Percentiles rank a stretch among this genome's conserved stretches.
Conservation (phyloP, 2,888 invertebrate species). For the Cerastis leucographa region DNA sequence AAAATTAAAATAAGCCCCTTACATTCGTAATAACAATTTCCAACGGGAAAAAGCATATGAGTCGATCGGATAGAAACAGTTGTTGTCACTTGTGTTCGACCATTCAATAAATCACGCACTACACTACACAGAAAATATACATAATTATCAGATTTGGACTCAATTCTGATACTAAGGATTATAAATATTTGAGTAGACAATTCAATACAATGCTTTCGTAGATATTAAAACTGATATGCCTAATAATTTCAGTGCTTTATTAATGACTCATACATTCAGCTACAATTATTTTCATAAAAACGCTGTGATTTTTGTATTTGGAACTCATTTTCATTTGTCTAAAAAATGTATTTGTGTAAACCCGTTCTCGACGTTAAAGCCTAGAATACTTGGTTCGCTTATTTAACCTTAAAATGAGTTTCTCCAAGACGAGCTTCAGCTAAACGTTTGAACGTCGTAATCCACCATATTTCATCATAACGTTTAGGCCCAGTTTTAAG, state of each 20-base stretch:
- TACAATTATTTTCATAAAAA: slow-evolving; percentile 26
- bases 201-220: slow-evolving; percentile 48
- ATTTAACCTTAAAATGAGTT: slow-evolving; percentile 49
- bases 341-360: slow-evolving; percentile 29
- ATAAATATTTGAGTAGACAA: slow-evolving; percentile 59
- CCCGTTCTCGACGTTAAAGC: slow-evolving; percentile 19
- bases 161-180: slow-evolving; percentile 33
- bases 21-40: not conserved
- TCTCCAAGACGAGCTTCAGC: slow-evolving; percentile 37
- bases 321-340: slow-evolving; percentile 13
- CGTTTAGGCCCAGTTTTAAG: slow-evolving; percentile 48
- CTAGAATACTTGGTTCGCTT: slow-evolving; percentile 30
- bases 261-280: slow-evolving; percentile 11
- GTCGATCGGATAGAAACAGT: not conserved
- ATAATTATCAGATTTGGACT: slow-evolving; percentile 33
- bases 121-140: slow-evolving; percentile 20
- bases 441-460: slow-evolving; percentile 48
- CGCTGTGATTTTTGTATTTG: slow-evolving; percentile 13
- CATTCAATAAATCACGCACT: slow-evolving; percentile 25
- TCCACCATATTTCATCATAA: slow-evolving; percentile 54
- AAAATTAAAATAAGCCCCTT: not conserved
- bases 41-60: not conserved
- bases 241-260: slow-evolving; percentile 29
- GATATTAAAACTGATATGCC: slow-evolving; percentile 41
- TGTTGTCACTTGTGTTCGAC: not conserved